Evolutionary conservation across 2,113 vertebrate genomes (phyloP), one percentile per base, ranked within the genome.

Genomic region (Nicator chloris): DNA sequence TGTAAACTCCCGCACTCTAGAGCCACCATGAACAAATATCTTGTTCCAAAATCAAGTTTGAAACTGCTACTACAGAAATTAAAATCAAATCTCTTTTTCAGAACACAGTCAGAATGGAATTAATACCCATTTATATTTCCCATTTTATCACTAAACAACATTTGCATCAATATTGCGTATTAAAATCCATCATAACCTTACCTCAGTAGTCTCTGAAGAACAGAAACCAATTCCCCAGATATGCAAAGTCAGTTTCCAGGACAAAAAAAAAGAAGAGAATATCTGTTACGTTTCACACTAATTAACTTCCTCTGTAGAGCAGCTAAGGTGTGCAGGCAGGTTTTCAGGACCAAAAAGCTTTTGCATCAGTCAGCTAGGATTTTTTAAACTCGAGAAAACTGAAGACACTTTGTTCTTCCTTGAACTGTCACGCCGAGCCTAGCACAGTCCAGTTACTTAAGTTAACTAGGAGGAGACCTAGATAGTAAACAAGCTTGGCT

Each of bases 401-500:
- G 94, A 93, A 97, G 95, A 97, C 91, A 96, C 90, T 97, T 97
- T 88, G 69, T 86, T 97, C 93, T 86, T 93, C 87, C 68, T 66
- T 78, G 94, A 97, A 86, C 64, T 92, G 95, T 95, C 93, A 96
- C 51, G 91, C 71, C 2, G 8, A 86, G 90, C 85, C 88, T 53
- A 51, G 59, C 89, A 79, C 92, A 86, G 90, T 37, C 63, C 7
- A 15, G 87, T 94, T 95, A 96, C 97, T 98, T 96, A 95, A 96
- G 96, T 98, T 97, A 98, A 98, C 96, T 76, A 97, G 96, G 93
- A 96, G 80, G 96, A 95, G 96, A 97, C 75, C 96, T 94, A 97
- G 91, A 96, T 97, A 97, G 97, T 95, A 97, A 98, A 98, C 96
- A 97, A 95, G 91, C 96, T 97, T 96, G 97, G 96, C 96, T 98